Evolutionary conservation across 2,888 invertebrate genomes (phyloP), one percentile per base, ranked within the genome.

Genomic region (Gasteruption jaculator): DNA sequence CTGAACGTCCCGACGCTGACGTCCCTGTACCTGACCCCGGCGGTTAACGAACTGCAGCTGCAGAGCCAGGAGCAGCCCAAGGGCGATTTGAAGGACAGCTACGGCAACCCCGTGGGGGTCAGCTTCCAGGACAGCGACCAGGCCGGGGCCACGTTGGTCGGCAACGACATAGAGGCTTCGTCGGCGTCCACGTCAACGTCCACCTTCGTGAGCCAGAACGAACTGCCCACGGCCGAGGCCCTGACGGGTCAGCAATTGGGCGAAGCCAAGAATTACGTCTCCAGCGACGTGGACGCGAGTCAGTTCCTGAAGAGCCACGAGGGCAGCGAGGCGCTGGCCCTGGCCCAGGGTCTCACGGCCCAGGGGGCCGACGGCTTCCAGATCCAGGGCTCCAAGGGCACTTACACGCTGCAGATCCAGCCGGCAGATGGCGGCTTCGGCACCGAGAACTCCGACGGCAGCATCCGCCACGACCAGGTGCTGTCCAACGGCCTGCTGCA

Each of bases 401-500:
- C 79, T 3, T 90, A 87, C 60, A 82, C 84, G 1, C 70, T 90
- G 10, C 86, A 90, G 63, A 87, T 88, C 34, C 86, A 86, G 58
- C 75, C 85, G 0, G 81, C 85, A 1, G 79, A 82, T 50, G 77
- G 76, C 8, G 62, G 71, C 58, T 57, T 66, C 1, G 74, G 63
- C 50, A 74, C 75, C 0, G 74, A 76, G 46, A 66, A 69, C 14
- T 72, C 71, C 4, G 72, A 74, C 6, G 74, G 76, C 50, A 76
- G 60, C 15, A 80, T 86, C 36, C 70, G 73, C 8, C 89, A 90
- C 55, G 84, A 85, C 10, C 85, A 88, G 63, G 76, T 90, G 0
- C 68, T 90, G 1, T 87, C 87, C 0, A 83, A 88, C 60, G 88
- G 85, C 2, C 73, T 91, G 0, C 66, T 90, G 2, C 87, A 89